Conservation (phyloP, 2,797 vertebrate species). For the Sebastes alutus region DNA sequence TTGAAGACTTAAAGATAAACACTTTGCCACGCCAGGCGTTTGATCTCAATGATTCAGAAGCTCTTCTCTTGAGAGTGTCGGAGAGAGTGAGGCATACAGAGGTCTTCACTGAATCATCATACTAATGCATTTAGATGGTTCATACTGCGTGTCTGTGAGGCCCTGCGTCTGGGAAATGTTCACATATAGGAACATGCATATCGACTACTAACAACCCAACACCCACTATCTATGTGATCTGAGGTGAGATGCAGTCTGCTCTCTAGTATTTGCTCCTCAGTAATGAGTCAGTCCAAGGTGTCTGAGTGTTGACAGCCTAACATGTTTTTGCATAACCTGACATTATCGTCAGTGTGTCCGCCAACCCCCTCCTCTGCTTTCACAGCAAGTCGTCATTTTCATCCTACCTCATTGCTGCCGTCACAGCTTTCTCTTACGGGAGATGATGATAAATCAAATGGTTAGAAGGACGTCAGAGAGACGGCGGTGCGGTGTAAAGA, state of each 20-base stretch:
- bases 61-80: conserved; percentile 17
- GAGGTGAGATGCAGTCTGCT: conserved; percentile 43
- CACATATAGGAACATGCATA: background rate
- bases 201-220: conserved; percentile 18
- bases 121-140: conserved; percentile 7
- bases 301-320: conserved; percentile 43
- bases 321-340: conserved; percentile 50
- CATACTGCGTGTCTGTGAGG: background rate
- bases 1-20: conserved; percentile 41
- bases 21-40: conserved; percentile 15
- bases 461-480: background rate
- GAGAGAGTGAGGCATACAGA: conserved; percentile 7
- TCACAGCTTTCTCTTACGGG: conserved; percentile 11
- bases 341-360: conserved; percentile 33
- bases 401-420: background rate
- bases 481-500: background rate
- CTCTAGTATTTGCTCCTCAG: conserved; percentile 19
- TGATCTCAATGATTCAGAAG: conserved; percentile 42
- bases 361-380: conserved; percentile 27
- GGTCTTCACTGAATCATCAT: conserved; percentile 6
- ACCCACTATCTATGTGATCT: conserved; percentile 39
- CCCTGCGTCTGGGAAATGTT: conserved; percentile 1
- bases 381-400: conserved; percentile 16
- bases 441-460: conserved; percentile 8
- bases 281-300: conserved; percentile 53